These are phyloP conservation scores for Micromesistius poutassou DNA, from an alignment of 2,797 vertebrate species.

Conservation along the genomic window DNA sequence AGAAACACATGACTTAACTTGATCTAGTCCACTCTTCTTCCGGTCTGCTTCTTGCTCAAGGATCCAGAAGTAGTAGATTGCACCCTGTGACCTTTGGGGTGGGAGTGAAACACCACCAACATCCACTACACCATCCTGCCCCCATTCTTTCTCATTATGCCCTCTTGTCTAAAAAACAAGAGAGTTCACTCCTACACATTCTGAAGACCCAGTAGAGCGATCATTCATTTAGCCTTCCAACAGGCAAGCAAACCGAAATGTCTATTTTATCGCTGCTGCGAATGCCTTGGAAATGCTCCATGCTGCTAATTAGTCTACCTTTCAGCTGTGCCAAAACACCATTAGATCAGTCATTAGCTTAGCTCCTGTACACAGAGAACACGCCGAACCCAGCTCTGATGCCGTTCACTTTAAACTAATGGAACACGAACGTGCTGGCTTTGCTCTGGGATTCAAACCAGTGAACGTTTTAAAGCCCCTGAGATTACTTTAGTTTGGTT, in stretches of 20 bases:
- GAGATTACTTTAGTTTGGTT: neutral
- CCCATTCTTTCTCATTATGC: neutral
- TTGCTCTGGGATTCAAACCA: neutral
- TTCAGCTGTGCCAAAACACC: neutral
- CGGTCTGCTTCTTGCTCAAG: neutral
- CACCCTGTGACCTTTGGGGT: neutral
- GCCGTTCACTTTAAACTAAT: neutral
- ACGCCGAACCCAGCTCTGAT: slow-evolving; percentile 11
- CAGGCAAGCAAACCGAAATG: neutral
- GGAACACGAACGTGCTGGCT: neutral
- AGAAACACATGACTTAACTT: neutral
- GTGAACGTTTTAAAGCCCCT: neutral
- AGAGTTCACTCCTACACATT: neutral
- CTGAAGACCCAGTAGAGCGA: neutral
- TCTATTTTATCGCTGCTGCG: neutral
- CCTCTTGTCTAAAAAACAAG: neutral
- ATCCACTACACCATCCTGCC: neutral
- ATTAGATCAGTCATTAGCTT: slow-evolving; percentile 28
- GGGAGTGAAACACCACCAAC: neutral
- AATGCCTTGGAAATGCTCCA: neutral
- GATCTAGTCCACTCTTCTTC: neutral
- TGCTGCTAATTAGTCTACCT: neutral
- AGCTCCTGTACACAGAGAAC: slow-evolving; percentile 23
- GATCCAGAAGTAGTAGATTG: neutral
- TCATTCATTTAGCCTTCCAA: neutral